Conservation (phyloP, 2,797 vertebrate genomes). For the Anguilla marmorata region DNA sequence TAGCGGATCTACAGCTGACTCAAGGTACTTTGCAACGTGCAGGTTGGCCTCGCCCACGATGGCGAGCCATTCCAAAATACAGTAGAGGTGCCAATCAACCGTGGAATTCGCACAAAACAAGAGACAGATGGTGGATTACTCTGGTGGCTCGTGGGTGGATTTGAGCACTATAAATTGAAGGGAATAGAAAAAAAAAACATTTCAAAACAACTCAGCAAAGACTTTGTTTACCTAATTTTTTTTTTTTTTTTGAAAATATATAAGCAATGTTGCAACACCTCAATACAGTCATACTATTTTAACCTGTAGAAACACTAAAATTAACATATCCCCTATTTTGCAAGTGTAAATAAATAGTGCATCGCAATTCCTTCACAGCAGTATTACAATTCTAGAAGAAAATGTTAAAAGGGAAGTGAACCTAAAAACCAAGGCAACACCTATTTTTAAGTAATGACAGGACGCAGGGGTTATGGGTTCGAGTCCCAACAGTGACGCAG, state of each 20-base stretch:
- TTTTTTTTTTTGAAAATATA: not conserved
- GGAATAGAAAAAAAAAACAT: not conserved
- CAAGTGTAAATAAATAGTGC: not conserved
- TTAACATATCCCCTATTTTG: not conserved
- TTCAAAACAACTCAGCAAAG: not conserved
- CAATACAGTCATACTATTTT: not conserved
- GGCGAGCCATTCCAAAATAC: not conserved
- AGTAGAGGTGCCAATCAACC: not conserved
- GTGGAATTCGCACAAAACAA: not conserved
- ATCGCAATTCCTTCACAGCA: not conserved
- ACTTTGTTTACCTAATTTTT: not conserved
- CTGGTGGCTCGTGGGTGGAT: not conserved
- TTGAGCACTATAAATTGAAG: not conserved
- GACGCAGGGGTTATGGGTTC: not conserved
- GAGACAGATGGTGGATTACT: constrained; percentile 10
- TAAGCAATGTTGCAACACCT: not conserved
- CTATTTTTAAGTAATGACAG: not conserved
- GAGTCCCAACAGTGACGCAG: not conserved
- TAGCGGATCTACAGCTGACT: not conserved
- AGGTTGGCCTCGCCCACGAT: not conserved
- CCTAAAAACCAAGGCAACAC: not conserved
- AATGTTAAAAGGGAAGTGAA: too few species aligned
- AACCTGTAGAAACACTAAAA: not conserved
- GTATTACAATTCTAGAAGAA: not conserved
- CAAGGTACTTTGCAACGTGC: not conserved